Evolutionary conservation across 2,797 vertebrate genomes (phyloP), one percentile per base, ranked within the genome.

Genomic region (Protonibea diacanthus): DNA sequence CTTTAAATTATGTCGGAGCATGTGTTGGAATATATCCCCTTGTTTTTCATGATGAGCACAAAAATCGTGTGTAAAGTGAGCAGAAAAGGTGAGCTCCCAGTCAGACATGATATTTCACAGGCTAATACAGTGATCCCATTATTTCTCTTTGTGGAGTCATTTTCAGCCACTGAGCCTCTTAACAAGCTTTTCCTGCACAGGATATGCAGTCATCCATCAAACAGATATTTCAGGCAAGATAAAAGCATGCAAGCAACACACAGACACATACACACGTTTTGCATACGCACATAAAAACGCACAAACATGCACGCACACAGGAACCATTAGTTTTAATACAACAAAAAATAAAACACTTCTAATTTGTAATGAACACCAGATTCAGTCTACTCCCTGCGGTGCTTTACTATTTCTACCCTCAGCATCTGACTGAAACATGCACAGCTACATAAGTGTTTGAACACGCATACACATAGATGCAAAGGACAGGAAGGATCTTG

Each of bases 131-230:
- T 9, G 23, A 65, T 71, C 7, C 15, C 7, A 55, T 73, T 79
- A 78, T 69, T 84, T 65, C 18, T 51, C 23, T 72, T 62, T 55
- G 68, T 27, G 53, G 55, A 69, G 74, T 67, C 17, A 71, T 82
- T 74, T 82, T 77, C 55, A 65, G 20, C 59, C 56, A 58, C 38
- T 48, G 49, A 64, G 57, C 11, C 55, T 38, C 55, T 74, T 76
- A 79, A 70, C 53, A 73, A 73, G 63, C 55, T 74, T n/a, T 47
- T 14, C 17, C 64, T 47, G 40, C 17, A 49, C 48, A 15, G 18
- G 25, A 60, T 23, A 69, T 11, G 23, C 4, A 44, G 15, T 40
- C 42, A 71, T 84, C 56, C 27, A 81, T 81, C 61, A 74, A 66
- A 66, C 11, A 6, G 9, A 76, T 25, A 71, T 51, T 65, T 76